Evolutionary conservation across 53 echinoderm and acorn worm genomes (phyloP).

Genomic region (Paracentrotus lividus): DNA sequence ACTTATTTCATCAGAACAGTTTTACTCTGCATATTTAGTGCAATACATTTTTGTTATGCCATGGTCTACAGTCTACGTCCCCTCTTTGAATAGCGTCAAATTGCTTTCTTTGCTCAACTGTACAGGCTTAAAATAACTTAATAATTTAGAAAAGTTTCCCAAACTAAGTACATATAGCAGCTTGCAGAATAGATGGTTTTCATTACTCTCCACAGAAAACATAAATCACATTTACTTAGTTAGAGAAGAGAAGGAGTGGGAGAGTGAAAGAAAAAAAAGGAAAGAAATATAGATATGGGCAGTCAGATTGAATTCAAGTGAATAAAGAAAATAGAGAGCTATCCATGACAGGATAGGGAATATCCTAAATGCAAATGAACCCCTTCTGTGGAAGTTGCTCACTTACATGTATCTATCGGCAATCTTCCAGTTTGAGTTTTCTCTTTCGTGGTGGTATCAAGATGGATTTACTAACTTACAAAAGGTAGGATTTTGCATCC

Average conservation of each 20-base stretch:
- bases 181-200: too few species aligned
- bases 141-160: not conserved
- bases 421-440: not conserved
- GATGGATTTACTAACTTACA: not conserved
- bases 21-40: too few species aligned
- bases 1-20: not conserved
- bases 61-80: too few species aligned
- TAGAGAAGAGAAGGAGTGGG: too few species aligned
- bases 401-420: not conserved
- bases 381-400: not conserved
- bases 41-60: too few species aligned
- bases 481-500: constrained; percentile 1
- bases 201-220: too few species aligned
- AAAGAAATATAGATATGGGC: too few species aligned
- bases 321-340: not conserved
- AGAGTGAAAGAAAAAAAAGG: too few species aligned
- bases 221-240: not conserved
- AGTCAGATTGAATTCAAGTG: not conserved
- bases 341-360: not conserved
- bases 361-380: not conserved
- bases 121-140: too few species aligned
- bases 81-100: too few species aligned
- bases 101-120: too few species aligned
- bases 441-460: not conserved
- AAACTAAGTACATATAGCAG: too few species aligned